Evolutionary conservation across 2,888 invertebrate species (phyloP), one percentile per base, ranked within the genome.

Genomic region (Sisyra nigra): DNA sequence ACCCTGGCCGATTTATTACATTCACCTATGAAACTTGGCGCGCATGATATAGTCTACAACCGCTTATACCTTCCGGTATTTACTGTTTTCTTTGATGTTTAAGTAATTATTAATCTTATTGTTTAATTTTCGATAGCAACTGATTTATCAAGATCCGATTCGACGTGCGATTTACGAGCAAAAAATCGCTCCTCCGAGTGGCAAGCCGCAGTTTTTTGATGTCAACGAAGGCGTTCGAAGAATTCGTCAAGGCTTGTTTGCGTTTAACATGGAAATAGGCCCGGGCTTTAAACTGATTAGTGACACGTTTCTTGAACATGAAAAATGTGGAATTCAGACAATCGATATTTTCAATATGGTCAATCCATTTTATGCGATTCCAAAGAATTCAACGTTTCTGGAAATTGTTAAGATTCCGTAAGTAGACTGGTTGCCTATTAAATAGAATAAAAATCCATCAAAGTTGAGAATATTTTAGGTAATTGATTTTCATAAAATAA

Each of bases 301-400:
- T 17, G 76, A 78, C 58, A 76, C 72, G 40, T 82, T 76, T 53
- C 60, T 67, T n/a, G 81, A 82, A 55, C 71, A 72, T 9, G 77
- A 82, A 58, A 83, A 82, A 55, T 83, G 83, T 55, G 78, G 76
- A 0, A 58, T 82, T 6, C 69, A 74, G 43, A 80, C 80, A 57
- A 77, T 82, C 51, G 69, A 56, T 15, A 62, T 53, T 47, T 54
- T 76, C 29, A 72, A 76, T 60, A 74, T 75, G 0, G 68, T 72
- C 1, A 74, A 76, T 53, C 76, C 76, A 0, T 76, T 71, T 71
- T 52, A 76, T 40, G 74, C 75, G 0, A 68, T 76, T 2, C 68
- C 71, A 49, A 76, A 73, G 53, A 66, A 74, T 46, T 71, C 74
- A 1, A 71, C 74, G 0, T 76, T 68, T 47, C 70, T 68, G 47